phyloP scores from a whole-genome alignment of 2,888 invertebrate species.

The Perdita meconis region DNA sequence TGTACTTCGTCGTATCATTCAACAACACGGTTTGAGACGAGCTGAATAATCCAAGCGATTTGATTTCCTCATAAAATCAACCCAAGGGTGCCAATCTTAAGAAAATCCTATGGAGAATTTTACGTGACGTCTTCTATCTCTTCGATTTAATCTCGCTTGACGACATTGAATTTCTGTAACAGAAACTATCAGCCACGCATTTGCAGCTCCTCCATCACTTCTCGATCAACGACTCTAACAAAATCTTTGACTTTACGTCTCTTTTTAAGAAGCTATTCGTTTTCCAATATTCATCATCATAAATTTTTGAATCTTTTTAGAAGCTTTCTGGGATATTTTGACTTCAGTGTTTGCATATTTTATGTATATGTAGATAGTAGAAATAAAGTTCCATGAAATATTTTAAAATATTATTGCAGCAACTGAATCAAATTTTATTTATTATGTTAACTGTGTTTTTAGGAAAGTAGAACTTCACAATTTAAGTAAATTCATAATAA shows the following conservation, averaged over 20 bases:
- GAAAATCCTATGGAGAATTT: constrained; percentile 18
- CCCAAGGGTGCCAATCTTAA: constrained; percentile 10
- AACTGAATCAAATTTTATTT: too few relatives aligned
- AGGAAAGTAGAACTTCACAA: background rate
- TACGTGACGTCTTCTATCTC: background rate
- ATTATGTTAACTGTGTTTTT: too few relatives aligned
- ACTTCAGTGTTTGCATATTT: too few relatives aligned
- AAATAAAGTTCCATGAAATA: too few relatives aligned
- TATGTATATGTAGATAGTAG: too few relatives aligned
- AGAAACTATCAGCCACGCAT: background rate
- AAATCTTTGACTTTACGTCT: background rate
- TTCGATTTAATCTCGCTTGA: background rate
- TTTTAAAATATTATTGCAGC: too few relatives aligned
- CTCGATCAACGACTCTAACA: background rate
- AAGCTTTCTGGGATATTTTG: too few relatives aligned
- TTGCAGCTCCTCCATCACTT: background rate
- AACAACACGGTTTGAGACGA: background rate
- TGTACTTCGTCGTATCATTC: too few relatives aligned
- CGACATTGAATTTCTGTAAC: constrained; percentile 8
- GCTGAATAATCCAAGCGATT: background rate
- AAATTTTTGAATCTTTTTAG: too few relatives aligned
- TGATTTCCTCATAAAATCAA: constrained; percentile 15
- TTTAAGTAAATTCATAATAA: background rate
- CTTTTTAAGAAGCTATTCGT: too few relatives aligned
- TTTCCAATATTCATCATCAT: background rate